Base-by-base conservation (phyloP, 2,888 invertebrate species). In the Acleris literana region DNA sequence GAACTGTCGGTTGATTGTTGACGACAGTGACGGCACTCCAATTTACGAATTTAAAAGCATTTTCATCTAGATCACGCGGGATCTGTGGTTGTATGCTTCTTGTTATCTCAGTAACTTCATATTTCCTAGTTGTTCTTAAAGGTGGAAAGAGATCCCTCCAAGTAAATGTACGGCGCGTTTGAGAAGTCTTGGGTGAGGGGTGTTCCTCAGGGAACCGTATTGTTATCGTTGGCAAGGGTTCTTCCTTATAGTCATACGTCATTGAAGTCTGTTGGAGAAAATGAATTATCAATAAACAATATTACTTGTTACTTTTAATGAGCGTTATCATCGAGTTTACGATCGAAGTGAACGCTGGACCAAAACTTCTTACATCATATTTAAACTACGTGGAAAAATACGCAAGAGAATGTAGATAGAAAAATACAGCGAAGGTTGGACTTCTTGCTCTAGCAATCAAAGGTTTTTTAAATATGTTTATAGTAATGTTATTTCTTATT, bases 101-200 rank as follows among this genome's bases (percentile, higher is more conserved):
- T 33, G 33, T 17, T n/a, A 7, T 16, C 5, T 16, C 17, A 17
- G 46, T 46, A 6, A n/a, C 16, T 16, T 44, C 16, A n/a, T 44
- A n/a, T 44, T n/a, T 46, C 5, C 5, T 17, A 44, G 6, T n/a
- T 5, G 17, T n/a, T 46, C 7, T 46, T 7, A 46, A 5, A 5
- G 46, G 46, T 46, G 46, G 46, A 16, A 46, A 46, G 6, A 46
- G 46, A 46, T 46, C 46, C n/a, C 17, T 46, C 46, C 46, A 46
- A 7, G 17, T 46, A 2, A 46, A n/a, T 3, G 46, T 46, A 1
- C 46, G 46, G 6, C 46, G 46, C 1, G 46, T 16, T 17, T 16
- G 16, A 6, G 46, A 1, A 16, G 7, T 6, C n/a, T n/a, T 16
- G 16, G 46, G 17, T 1, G 46, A 16, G 17, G 17, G 17, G 46